Base-by-base conservation (phyloP, 2,113 vertebrate species). In the Tragulus kanchil region DNA sequence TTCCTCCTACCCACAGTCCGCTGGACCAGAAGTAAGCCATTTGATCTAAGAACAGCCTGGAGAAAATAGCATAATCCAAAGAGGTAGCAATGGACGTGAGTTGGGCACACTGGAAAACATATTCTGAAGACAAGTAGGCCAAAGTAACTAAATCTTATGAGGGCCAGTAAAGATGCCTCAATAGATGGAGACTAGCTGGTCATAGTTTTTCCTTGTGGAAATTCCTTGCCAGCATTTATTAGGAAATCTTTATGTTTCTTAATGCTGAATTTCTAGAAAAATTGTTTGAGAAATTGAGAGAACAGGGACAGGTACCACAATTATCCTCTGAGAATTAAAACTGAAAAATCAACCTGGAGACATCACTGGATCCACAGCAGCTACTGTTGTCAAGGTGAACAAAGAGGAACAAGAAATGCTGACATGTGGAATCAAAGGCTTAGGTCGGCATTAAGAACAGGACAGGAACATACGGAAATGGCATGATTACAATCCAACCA, bases 281-380 rank as follows among this genome's bases (percentile, higher is more conserved):
- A 45, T 88, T 42, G 59, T 52, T 31, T 90, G 14, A 59, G 82
- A 79, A 84, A 65, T 1, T 58, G 54, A 69, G 45, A 84, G 71
- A 83, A 84, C 13, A 61, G 13, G 6, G 5, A 64, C 26, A 85
- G 71, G 13, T n/a, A 62, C 64, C 54, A 25, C 14, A 95, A 48
- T 75, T 93, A 16, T 90, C 19, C 36, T 84, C 15, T n/a, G n/a
- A 86, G 89, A 71, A 94, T 71, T 69, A 71, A 92, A 87, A 21
- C 21, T 78, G 56, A 82, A 52, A 11, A 62, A 45, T 59, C 64
- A 56, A 54, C 59, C 52, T 7, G 78, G 52, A 94, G 17, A 85
- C 21, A 82, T 77, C 42, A 8, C 9, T 73, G 48, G 50, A 67
- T 67, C 14, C 5, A 1, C 14, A 11, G 69, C 84, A 79, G 17